A percentile compares a stretch with the other conserved stretches of the same genome.
Conservation (phyloP, 2,797 vertebrate species). For the Lithobates pipiens region DNA sequence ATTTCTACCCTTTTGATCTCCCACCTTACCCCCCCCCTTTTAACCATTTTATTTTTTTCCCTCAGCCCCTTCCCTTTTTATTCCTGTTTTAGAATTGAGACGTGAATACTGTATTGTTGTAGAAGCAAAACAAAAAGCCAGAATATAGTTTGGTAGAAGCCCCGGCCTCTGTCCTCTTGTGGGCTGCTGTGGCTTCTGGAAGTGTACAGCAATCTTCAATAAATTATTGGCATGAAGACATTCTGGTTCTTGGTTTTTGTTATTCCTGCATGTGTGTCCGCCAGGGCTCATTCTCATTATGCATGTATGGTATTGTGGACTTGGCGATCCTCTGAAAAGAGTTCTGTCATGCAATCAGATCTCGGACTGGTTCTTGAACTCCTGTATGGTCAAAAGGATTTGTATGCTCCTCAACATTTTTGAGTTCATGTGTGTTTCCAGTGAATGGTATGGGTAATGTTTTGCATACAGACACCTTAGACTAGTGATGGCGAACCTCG, state of each 20-base stretch:
- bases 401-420: no score
- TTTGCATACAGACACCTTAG: no score
- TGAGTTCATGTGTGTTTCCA: no score
- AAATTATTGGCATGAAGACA: conserved; percentile 79
- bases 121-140: conserved; percentile 54
- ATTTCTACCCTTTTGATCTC: conserved; percentile 8
- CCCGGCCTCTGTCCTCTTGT: conserved; percentile 63
- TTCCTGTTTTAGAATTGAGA: conserved; percentile 59
- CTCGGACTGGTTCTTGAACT: no score
- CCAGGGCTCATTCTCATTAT: no score
- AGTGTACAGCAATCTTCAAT: conserved; percentile 80
- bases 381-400: no score
- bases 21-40: no score
- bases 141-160: conserved; percentile 55
- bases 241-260: conserved; percentile 34
- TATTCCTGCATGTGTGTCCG: neutral
- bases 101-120: conserved; percentile 62
- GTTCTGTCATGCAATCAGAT: no score
- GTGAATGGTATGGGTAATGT: no score
- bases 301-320: neutral
- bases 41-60: conserved; percentile 1
- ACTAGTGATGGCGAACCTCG: no score
- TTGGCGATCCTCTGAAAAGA: no score
- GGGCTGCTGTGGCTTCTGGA: conserved; percentile 75
- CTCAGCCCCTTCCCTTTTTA: conserved; percentile 32